These are phyloP conservation scores for Phaethon lepturus DNA, from an alignment of 2,113 vertebrate genomes.

Conservation along the genomic window DNA sequence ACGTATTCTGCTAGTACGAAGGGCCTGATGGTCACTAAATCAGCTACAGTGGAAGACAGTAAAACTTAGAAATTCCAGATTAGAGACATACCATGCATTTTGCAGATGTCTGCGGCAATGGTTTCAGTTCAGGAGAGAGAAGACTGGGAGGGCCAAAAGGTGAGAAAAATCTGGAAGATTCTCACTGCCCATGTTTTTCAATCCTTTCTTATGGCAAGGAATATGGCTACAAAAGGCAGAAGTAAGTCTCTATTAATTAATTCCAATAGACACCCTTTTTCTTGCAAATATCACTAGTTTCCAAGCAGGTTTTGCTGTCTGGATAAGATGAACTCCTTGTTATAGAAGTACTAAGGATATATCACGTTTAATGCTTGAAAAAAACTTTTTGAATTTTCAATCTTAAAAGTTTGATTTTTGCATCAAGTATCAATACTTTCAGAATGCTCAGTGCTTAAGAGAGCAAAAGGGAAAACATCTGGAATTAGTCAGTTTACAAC, in stretches of 20 bases:
- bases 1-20: neutral
- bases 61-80: neutral
- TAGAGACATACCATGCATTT: rapidly evolving
- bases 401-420: neutral
- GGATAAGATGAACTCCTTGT: neutral
- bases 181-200: neutral
- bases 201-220: neutral
- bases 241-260: neutral
- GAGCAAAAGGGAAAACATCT: neutral
- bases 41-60: neutral
- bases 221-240: rapidly evolving
- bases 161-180: neutral
- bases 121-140: neutral
- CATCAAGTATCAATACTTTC: neutral
- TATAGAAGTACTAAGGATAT: neutral
- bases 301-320: neutral
- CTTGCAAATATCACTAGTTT: neutral
- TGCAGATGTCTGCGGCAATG: neutral
- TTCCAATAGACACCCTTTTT: neutral
- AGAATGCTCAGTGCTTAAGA: neutral
- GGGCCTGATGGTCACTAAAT: rapidly evolving
- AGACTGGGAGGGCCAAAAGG: neutral
- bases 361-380: neutral
- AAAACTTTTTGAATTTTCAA: neutral
- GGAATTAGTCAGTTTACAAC: neutral